A percentile compares a stretch with the other conserved stretches of the same genome.
Evolutionary conservation across 2,113 vertebrate species (phyloP).

Genomic region (Vulpes lagopus): DNA sequence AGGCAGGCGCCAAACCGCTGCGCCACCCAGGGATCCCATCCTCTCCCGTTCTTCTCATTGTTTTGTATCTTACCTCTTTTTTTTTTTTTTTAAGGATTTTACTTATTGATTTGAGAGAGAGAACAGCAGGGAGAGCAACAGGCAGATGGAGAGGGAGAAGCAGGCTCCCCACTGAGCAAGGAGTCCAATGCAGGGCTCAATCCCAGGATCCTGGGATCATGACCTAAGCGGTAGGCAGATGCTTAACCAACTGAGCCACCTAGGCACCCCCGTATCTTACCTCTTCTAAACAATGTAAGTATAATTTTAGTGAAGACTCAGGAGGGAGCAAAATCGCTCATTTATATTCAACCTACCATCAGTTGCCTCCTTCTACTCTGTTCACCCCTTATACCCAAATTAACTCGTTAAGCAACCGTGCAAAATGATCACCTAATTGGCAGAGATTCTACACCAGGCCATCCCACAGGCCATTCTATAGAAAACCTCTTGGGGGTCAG

Average conservation of each 20-base stretch:
- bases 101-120: no score
- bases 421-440: background rate
- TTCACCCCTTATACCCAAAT: background rate
- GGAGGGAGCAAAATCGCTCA: background rate
- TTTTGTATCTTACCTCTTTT: background rate
- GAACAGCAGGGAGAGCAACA: no score
- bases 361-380: background rate
- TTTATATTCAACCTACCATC: background rate
- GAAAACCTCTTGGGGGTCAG: background rate
- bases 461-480: background rate
- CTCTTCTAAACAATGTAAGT: background rate
- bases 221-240: no score
- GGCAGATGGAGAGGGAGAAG: no score
- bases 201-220: no score
- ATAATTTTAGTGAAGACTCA: background rate
- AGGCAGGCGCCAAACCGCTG: no score
- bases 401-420: background rate
- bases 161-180: no score
- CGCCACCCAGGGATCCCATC: no score
- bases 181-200: no score
- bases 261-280: no score
- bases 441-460: background rate
- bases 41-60: conserved; percentile 6
- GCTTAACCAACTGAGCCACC: no score
- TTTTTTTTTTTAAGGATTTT: no score